Evolutionary conservation across 1,140 invertebrate genomes (phyloP).

Genomic region (Colletes gigas): DNA sequence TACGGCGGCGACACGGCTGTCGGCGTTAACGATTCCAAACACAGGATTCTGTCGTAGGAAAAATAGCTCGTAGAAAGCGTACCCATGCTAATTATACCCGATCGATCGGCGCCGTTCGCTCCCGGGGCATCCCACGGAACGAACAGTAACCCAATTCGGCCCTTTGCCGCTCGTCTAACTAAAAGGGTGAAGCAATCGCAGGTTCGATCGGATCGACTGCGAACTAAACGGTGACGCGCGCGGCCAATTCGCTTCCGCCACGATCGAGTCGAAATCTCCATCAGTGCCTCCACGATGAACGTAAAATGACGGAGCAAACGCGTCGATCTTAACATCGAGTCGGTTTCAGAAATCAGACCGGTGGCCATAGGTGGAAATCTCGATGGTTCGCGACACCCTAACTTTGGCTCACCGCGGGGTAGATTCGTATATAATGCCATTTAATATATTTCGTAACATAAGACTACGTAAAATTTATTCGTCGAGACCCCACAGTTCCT

Average conservation of each 20-base stretch:
- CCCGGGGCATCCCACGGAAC: conserved; percentile 2
- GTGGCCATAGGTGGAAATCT: too few relatives aligned
- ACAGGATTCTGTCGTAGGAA: conserved; percentile 40
- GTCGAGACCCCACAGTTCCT: too few relatives aligned
- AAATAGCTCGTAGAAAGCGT: conserved; percentile 48
- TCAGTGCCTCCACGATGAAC: too few relatives aligned
- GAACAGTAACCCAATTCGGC: conserved; percentile 7
- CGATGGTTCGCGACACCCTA: too few relatives aligned
- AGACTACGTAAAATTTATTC: too few relatives aligned
- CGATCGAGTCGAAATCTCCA: neutral
- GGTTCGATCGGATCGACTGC: conserved; percentile 7
- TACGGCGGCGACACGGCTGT: conserved; percentile 34
- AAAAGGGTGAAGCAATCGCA: conserved; percentile 1
- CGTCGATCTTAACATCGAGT: too few relatives aligned
- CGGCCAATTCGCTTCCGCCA: conserved; percentile 6
- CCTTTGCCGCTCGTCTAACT: neutral
- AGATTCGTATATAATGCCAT: too few relatives aligned
- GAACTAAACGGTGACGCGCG: conserved; percentile 15
- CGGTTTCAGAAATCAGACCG: too few relatives aligned
- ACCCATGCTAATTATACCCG: conserved; percentile 28
- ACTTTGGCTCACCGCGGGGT: too few relatives aligned
- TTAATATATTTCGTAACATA: too few relatives aligned
- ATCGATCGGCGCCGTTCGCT: conserved; percentile 8
- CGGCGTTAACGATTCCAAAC: conserved; percentile 37
- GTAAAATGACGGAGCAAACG: too few relatives aligned